Conservation (phyloP, 1,140 invertebrate species). For the Drosophila ironensis region DNA sequence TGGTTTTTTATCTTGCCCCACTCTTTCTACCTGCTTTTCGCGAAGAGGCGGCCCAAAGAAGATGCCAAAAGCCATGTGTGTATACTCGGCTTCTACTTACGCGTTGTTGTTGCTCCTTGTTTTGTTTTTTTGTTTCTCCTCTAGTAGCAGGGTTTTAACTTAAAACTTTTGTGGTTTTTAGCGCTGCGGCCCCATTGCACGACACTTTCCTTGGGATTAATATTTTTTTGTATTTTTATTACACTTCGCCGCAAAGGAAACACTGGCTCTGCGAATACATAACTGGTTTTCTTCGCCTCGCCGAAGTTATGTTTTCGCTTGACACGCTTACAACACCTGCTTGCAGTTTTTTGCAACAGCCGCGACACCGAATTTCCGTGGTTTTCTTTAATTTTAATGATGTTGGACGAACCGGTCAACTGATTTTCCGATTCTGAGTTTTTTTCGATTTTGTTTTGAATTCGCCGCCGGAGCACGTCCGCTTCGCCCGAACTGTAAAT, state of each 20-base stretch:
- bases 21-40: conserved; percentile 62
- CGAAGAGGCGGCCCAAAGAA: conserved; percentile 24
- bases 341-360: not conserved
- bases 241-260: conserved; percentile 1
- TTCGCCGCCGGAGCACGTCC: too few relatives aligned
- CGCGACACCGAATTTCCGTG: too few relatives aligned
- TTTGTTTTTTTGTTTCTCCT: too few relatives aligned
- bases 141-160: too few relatives aligned
- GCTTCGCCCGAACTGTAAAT: too few relatives aligned
- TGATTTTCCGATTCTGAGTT: too few relatives aligned
- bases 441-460: too few relatives aligned
- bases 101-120: conserved; percentile 39
- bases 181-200: conserved; percentile 36
- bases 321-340: not conserved
- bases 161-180: conserved; percentile 38
- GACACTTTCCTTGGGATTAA: conserved; percentile 73
- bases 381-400: too few relatives aligned
- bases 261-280: conserved; percentile 10
- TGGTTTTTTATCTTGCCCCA: conserved; percentile 56
- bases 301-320: conserved; percentile 28
- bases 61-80: conserved; percentile 59
- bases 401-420: too few relatives aligned
- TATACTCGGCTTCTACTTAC: conserved; percentile 63
- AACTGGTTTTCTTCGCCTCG: conserved; percentile 29
- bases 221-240: conserved; percentile 31